Evolutionary conservation across 1,140 invertebrate genomes (phyloP).

Genomic region (Brachionus asplanchnoidis): DNA sequence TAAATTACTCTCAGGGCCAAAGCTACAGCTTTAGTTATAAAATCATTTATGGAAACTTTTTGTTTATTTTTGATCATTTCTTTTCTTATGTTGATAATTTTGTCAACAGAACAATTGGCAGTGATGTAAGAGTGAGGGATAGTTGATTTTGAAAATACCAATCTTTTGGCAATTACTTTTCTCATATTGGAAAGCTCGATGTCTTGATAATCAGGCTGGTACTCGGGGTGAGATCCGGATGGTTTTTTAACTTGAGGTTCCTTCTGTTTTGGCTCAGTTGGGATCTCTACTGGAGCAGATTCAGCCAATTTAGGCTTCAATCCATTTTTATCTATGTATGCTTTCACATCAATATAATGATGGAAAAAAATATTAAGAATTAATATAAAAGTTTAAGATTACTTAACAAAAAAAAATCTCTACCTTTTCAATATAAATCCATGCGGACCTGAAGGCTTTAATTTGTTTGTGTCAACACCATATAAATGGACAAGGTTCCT

Average conservation of each 20-base stretch:
- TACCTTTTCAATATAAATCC: constrained; percentile 40
- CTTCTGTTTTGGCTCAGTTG: not conserved
- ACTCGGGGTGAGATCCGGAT: not conserved
- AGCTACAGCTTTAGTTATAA: constrained; percentile 79
- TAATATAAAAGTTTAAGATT: not conserved
- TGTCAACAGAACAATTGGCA: constrained; percentile 78
- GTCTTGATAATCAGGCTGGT: constrained; percentile 27
- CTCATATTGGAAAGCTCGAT: constrained; percentile 17
- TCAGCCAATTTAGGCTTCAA: not conserved
- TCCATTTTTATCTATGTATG: constrained; percentile 24
- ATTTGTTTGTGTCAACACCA: not conserved
- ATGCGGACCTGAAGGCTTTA: constrained; percentile 5
- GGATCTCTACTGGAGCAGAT: not conserved
- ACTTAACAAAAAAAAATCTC: not conserved
- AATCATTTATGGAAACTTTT: constrained; percentile 91
- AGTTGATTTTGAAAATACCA: constrained; percentile 49
- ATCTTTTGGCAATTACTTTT: constrained; percentile 39
- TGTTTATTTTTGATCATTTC: constrained; percentile 71
- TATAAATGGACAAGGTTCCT: not conserved
- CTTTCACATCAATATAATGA: constrained; percentile 35
- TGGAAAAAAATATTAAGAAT: not conserved
- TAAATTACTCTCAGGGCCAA: constrained; percentile 4
- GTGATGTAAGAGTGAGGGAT: constrained; percentile 96
- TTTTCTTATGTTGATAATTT: constrained; percentile 65
- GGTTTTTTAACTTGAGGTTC: constrained; percentile 1